A percentile compares a stretch with the other conserved stretches of the same genome.
Evolutionary conservation across 2,113 vertebrate genomes (phyloP).

Genomic region (Columba janthina): DNA sequence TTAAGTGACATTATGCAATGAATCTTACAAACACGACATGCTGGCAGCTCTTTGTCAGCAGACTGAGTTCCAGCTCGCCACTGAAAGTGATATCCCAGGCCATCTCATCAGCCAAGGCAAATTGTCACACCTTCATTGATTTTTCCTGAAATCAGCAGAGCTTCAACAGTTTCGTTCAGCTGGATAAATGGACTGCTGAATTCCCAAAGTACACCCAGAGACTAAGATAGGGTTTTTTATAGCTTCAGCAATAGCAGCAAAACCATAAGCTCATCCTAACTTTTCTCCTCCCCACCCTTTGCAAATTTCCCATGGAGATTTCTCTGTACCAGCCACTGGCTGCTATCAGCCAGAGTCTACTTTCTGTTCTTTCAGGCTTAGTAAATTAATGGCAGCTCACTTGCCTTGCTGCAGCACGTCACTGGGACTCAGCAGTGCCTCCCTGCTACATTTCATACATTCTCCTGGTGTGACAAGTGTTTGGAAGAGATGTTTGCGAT

Average conservation of each 20-base stretch:
- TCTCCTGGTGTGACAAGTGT: rapidly evolving
- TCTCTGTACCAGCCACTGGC: background rate
- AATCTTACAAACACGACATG: background rate
- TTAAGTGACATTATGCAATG: background rate
- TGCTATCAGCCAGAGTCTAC: background rate
- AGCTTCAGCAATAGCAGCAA: background rate
- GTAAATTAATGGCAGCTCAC: background rate
- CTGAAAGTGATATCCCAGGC: background rate
- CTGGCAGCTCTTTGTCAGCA: background rate
- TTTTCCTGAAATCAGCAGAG: background rate
- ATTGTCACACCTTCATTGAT: conserved; percentile 13
- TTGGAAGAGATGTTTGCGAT: background rate
- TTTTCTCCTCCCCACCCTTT: background rate
- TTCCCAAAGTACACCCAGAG: background rate
- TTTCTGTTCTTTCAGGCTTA: background rate
- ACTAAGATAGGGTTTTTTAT: background rate
- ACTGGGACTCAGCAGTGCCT: background rate
- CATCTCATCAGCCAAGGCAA: background rate
- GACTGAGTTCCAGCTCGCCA: background rate
- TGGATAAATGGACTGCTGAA: background rate
- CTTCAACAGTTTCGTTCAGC: background rate
- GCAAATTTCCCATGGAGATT: background rate
- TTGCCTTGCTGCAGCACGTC: background rate
- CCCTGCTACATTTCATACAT: background rate
- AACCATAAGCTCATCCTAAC: background rate